Evolutionary conservation across 92 coral and sea anemone species (phyloP).

Genomic region (Umimayanthus chanpuru): DNA sequence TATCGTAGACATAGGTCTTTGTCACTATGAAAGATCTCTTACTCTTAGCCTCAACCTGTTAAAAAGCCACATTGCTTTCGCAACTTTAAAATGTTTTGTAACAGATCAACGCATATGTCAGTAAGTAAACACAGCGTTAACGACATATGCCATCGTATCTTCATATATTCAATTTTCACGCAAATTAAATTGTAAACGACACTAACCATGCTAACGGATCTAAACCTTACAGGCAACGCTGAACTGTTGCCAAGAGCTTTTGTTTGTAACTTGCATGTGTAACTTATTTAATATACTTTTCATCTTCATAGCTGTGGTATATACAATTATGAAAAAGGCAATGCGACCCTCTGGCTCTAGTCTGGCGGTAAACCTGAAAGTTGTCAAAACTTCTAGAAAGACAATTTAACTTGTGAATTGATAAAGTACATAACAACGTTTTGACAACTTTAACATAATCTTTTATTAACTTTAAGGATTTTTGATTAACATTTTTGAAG

Average conservation of each 20-base stretch:
- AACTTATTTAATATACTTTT: not conserved
- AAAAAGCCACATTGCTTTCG: not conserved
- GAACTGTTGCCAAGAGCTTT: not conserved
- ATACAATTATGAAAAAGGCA: not conserved
- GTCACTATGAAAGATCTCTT: not conserved
- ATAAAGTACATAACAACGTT: conserved; percentile 7
- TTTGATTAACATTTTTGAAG: not conserved
- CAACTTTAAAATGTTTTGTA: not conserved
- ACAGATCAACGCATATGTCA: not conserved
- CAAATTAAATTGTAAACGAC: not conserved
- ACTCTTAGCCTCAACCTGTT: not conserved
- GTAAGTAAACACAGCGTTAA: not conserved
- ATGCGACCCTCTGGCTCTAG: too few relatives aligned
- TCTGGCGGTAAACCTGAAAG: not conserved
- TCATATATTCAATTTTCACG: conserved; percentile 1
- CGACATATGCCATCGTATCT: not conserved
- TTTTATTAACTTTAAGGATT: not conserved
- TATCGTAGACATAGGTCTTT: not conserved
- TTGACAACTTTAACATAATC: not conserved
- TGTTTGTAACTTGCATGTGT: not conserved
- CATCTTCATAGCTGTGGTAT: not conserved
- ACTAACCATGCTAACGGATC: not conserved
- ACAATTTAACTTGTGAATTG: not conserved
- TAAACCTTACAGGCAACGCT: not conserved
- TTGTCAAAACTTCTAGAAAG: not conserved